Evolutionary conservation across 2,888 invertebrate species (phyloP), one percentile per base, ranked within the genome.

Genomic region (Yponomeuta evonymella): DNA sequence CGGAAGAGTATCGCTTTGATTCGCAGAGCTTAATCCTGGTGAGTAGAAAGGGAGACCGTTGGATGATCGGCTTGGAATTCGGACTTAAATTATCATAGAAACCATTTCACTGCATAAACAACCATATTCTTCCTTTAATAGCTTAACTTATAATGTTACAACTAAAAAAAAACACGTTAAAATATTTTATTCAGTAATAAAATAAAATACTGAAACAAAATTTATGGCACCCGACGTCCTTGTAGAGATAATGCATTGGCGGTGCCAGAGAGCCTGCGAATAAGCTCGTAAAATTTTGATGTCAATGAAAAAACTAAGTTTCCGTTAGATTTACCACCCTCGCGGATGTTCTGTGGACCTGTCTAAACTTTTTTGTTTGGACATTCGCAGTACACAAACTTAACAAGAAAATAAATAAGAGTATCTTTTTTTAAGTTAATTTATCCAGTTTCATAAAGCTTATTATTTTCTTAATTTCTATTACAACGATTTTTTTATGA

Each of bases 191-290:
- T 58, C 15, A 15, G 51, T 58, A 58, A 58, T 58, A 58, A 58
- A 58, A 58, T 58, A 58, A 65, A 65, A 65, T 33, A 33, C 11
- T 12, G 5, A 33, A 65, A 67, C 48, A 67, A 67, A 67, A 67
- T 67, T 43, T 67, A 67, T 67, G 4, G 43, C 67, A 23, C 48
- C 48, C 67, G 43, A 23, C 29, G 48, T 48, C 67, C 67, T 48
- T 67, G 67, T 67, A 48, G 48, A 43, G 23, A 43, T 36, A 67
- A 67, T 67, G 67, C 67, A 67, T 67, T 67, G 15, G 43, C 23
- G 8, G n/a, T 10, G 65, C 12, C 30, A 30, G n/a, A 65, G 65
- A 23, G 29, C 33, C 12, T 30, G 33, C 65, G 29, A 23, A 64
- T 11, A 63, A 29, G 4, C 63, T 63, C 62, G 62, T 62, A 63